Base-by-base conservation (phyloP, 2,888 invertebrate species). In the Trachelus iudaicus region DNA sequence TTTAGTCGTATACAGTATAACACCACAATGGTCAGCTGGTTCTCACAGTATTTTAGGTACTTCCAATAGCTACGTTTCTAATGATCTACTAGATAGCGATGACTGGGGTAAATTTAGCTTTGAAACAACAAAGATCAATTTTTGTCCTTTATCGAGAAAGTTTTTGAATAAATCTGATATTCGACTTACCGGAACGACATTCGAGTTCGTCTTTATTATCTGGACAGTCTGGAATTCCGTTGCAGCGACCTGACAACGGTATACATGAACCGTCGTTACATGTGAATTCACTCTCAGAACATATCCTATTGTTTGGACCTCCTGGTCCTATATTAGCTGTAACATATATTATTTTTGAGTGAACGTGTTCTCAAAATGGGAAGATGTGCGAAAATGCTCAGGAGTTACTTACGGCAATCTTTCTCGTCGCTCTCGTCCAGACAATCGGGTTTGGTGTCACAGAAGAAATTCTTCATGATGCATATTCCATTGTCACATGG, bases 381-480 rank as follows among this genome's bases (percentile, higher is more conserved):
- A 34, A 34, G 12, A 35, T 35, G 3, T 35, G 12, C 3, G 35
- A 35, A 35, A 35, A 4, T 35, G 23, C 2, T 23, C 9, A 11
- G 12, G 12, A 12, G 15, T 71, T 4, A 33, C 90, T 89, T 90
- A 94, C 94, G 91, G 91, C 95, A 95, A 82, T 93, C 88, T 34
- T 84, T 85, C 91, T 96, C 96, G 84, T 96, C 96, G 86, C 94
- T 94, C 69, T 92, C 92, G 79, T 93, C 92, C 15, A 88, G 89
- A 85, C 96, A 96, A 85, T 96, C 95, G n/a, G 84, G 77, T 15
- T 92, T 91, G 4, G 92, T 89, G 89, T 96, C 93, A 89, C 96
- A 96, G 79, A 92, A 92, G 80, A 93, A 92, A 56, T 87, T 86
- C 15, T 89, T 89, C 80, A 92, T 92, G 82, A 95, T 94, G 86